phyloP scores from a whole-genome alignment of 2,888 invertebrate genomes.

The Heliconius ethilla region DNA sequence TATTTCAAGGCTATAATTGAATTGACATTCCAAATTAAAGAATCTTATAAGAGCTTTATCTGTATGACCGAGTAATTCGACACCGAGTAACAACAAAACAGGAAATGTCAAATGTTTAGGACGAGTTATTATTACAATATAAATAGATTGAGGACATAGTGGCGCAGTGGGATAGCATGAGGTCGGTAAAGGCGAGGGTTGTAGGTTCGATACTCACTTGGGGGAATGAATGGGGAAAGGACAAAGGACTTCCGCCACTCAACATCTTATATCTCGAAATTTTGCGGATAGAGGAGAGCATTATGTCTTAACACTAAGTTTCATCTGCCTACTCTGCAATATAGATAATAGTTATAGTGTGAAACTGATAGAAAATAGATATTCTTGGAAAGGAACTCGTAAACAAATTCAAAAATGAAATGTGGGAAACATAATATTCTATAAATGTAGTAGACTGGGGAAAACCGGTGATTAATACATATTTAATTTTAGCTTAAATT shows the following conservation, averaged over 20 bases:
- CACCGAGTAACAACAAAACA: background rate
- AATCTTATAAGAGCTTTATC: background rate
- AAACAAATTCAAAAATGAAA: background rate
- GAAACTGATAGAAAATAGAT: too few species aligned
- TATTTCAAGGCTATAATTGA: slow-evolving; percentile 7
- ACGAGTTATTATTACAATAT: background rate
- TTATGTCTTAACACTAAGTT: too few species aligned
- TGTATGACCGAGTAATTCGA: background rate
- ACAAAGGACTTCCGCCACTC: too few species aligned
- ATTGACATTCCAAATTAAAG: background rate
- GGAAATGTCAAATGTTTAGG: background rate
- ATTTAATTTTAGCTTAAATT: background rate
- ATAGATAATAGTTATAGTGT: too few species aligned
- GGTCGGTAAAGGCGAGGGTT: background rate
- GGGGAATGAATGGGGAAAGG: too few species aligned
- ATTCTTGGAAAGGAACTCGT: background rate
- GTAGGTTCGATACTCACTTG: background rate
- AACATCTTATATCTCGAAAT: too few species aligned
- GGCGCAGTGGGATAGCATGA: too few species aligned
- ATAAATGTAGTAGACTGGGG: background rate
- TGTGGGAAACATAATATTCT: background rate
- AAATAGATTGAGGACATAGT: background rate
- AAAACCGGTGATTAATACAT: background rate
- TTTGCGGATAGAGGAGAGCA: too few species aligned
- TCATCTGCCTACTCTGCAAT: too few species aligned